Conservation (phyloP, 2,113 vertebrate species). For the Tiliqua scincoides region DNA sequence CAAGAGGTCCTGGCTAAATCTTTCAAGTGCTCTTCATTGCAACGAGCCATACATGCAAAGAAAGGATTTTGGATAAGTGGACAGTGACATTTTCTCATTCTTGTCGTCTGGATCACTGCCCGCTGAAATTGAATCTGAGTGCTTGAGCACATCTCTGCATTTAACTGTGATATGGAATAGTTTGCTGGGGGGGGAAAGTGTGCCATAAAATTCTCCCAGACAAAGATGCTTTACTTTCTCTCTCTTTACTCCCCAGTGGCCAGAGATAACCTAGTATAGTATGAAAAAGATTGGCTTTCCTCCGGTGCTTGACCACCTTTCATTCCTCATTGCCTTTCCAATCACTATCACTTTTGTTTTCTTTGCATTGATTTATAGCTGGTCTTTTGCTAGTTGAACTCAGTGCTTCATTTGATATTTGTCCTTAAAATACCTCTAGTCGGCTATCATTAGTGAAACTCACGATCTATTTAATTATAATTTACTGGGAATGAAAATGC, state of each 20-base stretch:
- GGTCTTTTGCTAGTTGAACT: slow-evolving; percentile 8
- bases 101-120: slow-evolving; percentile 18
- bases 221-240: neutral
- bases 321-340: slow-evolving; percentile 11
- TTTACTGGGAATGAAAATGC: neutral
- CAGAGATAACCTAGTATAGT: neutral
- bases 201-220: neutral
- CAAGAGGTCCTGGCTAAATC: neutral
- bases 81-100: neutral
- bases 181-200: neutral
- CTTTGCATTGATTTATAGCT: neutral
- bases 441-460: slow-evolving; percentile 18
- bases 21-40: neutral
- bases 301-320: neutral
- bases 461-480: neutral
- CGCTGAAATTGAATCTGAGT: slow-evolving; percentile 11
- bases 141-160: slow-evolving; percentile 17
- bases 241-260: slow-evolving; percentile 5
- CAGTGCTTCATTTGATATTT: neutral
- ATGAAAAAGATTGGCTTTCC: neutral
- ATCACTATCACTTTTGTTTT: neutral
- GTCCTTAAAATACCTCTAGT: neutral
- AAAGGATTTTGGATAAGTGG: slow-evolving; percentile 15
- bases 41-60: neutral
- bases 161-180: neutral